Conservation (phyloP, 1,140 invertebrate genomes). For the Heliconius nattereri region DNA sequence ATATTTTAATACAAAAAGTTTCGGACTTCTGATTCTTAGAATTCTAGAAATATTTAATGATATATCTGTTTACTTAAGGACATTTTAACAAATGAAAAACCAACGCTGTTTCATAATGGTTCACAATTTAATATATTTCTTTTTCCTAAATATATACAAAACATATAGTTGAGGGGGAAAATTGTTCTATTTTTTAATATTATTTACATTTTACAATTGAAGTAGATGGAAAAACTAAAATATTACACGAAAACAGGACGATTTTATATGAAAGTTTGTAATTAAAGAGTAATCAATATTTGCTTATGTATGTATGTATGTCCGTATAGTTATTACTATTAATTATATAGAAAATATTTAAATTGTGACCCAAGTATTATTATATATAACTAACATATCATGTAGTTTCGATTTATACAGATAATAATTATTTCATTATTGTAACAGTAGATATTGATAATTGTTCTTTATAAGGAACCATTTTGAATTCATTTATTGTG, state of each 20-base stretch:
- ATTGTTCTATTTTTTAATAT: not conserved
- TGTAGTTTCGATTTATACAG: constrained; percentile 23
- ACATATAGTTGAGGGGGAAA: not conserved
- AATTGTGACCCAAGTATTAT: constrained; percentile 19
- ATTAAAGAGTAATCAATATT: not conserved
- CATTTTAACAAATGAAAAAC: not conserved
- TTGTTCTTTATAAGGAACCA: constrained; percentile 9
- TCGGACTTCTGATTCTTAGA: too few relatives aligned
- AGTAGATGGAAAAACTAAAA: not conserved
- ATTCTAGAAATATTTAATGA: too few relatives aligned
- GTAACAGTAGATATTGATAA: constrained; percentile 11
- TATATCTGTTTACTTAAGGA: not conserved
- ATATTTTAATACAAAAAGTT: too few relatives aligned
- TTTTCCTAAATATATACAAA: not conserved
- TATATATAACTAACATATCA: constrained; percentile 3
- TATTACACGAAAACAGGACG: not conserved
- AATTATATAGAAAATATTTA: constrained; percentile 18
- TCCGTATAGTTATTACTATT: not conserved
- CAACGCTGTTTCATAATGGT: not conserved
- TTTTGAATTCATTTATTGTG: not conserved
- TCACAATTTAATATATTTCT: constrained; percentile 1
- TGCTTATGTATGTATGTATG: not conserved
- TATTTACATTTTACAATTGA: not conserved
- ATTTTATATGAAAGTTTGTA: not conserved
- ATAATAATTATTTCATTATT: constrained; percentile 17